A percentile compares a stretch with the other conserved stretches of the same genome.
Evolutionary conservation across 1,140 invertebrate genomes (phyloP).

Genomic region (Onthophagus taurus): DNA sequence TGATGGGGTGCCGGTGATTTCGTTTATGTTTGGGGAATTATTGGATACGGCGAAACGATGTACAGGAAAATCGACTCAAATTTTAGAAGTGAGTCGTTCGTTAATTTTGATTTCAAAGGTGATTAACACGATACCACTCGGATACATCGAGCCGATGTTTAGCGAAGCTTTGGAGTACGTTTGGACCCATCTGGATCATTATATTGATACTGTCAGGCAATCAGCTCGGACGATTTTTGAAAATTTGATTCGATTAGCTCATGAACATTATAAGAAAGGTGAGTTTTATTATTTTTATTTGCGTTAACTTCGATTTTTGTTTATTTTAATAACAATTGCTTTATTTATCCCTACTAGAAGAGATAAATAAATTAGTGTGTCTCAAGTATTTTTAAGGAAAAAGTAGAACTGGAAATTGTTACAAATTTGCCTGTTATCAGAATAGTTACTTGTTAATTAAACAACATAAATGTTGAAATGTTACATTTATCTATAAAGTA

Average conservation of each 20-base stretch:
- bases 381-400: too few species aligned
- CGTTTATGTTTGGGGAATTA: slow-evolving; percentile 11
- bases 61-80: slow-evolving; percentile 11
- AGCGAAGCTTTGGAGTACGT: slow-evolving; percentile 3
- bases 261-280: slow-evolving; percentile 10
- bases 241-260: slow-evolving; percentile 8
- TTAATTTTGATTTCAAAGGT: slow-evolving; percentile 8
- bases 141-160: slow-evolving; percentile 6
- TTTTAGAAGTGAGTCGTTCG: slow-evolving; percentile 6
- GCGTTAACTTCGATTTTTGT: neutral
- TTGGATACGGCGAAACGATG: slow-evolving; percentile 7
- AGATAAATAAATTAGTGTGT: too few species aligned
- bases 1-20: slow-evolving; percentile 8
- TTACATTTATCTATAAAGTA: too few species aligned
- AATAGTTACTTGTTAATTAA: too few species aligned
- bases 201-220: slow-evolving; percentile 2
- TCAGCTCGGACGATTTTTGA: slow-evolving; percentile 3
- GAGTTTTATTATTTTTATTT: neutral
- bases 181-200: slow-evolving; percentile 11
- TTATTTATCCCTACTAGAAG: too few species aligned
- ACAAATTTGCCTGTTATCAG: too few species aligned
- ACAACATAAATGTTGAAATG: too few species aligned
- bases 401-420: too few species aligned
- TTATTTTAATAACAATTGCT: neutral
- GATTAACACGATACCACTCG: slow-evolving; percentile 6